A percentile compares a stretch with the other conserved stretches of the same genome.
Evolutionary conservation across 2,113 vertebrate genomes (phyloP).

Genomic region (Empidonax traillii): DNA sequence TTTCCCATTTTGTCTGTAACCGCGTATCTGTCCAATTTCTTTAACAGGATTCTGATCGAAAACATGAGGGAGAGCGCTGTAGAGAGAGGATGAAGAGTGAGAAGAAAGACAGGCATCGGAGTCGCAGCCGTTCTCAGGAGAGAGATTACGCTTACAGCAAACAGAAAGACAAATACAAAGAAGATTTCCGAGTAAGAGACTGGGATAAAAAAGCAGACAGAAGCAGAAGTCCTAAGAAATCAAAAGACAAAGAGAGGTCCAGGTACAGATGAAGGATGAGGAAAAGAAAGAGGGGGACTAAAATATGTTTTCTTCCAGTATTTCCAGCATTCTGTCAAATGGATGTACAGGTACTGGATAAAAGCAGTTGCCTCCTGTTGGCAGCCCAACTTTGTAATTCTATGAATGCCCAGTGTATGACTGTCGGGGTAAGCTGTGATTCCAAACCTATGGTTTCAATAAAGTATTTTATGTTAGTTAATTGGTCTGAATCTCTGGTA

Average conservation of each 20-base stretch:
- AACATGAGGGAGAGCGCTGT: conserved; percentile 65
- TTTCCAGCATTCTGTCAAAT: not conserved
- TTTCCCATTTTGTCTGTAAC: not conserved
- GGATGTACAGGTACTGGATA: not conserved
- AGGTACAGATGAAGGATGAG: conserved; percentile 74
- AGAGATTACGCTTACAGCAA: conserved; percentile 71
- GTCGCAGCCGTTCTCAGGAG: conserved; percentile 77
- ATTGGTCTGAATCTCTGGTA: not conserved
- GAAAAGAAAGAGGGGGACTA: not conserved
- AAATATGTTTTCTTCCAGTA: not conserved
- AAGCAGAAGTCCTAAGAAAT: conserved; percentile 84
- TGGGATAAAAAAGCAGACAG: conserved; percentile 76
- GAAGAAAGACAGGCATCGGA: conserved; percentile 74
- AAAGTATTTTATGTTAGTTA: not conserved
- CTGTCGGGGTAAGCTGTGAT: not conserved
- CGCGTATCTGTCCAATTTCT: not conserved
- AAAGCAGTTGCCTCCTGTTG: not conserved
- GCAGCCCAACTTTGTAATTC: not conserved
- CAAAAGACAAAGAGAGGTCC: conserved; percentile 85
- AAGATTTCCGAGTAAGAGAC: conserved; percentile 62
- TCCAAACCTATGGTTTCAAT: conserved; percentile 2
- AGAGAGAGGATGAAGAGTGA: conserved; percentile 77
- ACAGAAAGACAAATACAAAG: conserved; percentile 54
- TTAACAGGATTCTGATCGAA: conserved; percentile 68
- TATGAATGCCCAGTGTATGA: not conserved